phyloP scores from a whole-genome alignment of 2,113 vertebrate species.

The Ahaetulla prasina region DNA sequence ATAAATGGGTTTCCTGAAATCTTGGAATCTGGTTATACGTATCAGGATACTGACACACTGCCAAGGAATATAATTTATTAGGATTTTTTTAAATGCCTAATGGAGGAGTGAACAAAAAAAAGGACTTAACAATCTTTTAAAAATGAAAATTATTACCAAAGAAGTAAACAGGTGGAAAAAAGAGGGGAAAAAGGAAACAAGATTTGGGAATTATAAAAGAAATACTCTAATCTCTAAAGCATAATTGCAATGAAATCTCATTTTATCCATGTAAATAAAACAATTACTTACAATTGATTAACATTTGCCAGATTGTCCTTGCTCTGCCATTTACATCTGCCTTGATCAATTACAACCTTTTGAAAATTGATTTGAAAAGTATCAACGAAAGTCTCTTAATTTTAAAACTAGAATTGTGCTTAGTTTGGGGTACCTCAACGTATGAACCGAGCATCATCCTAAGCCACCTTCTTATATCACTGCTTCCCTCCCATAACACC shows the following conservation, averaged over 20 bases:
- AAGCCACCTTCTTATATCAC: not conserved
- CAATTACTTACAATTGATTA: not conserved
- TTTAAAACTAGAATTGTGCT: not conserved
- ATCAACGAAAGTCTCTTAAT: not conserved
- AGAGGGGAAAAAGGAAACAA: not conserved
- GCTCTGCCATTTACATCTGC: not conserved
- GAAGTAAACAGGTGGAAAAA: conserved; percentile 4
- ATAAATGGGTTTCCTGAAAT: conserved; percentile 1
- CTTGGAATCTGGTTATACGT: conserved; percentile 12
- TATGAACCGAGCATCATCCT: not conserved
- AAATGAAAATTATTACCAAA: not conserved
- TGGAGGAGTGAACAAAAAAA: conserved; percentile 23
- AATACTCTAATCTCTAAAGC: not conserved
- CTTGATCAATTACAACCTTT: not conserved
- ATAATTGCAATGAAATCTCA: not conserved
- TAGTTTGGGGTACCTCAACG: not conserved
- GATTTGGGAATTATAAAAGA: not conserved
- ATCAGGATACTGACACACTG: not conserved
- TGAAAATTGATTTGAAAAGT: not conserved
- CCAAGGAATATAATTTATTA: not conserved
- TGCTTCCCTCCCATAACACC: not conserved
- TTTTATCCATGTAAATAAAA: not conserved
- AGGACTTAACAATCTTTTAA: conserved; percentile 9
- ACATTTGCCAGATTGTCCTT: not conserved
- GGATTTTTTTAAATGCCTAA: not conserved